phyloP scores from a whole-genome alignment of 2,113 vertebrate species.

The Motacilla alba region DNA sequence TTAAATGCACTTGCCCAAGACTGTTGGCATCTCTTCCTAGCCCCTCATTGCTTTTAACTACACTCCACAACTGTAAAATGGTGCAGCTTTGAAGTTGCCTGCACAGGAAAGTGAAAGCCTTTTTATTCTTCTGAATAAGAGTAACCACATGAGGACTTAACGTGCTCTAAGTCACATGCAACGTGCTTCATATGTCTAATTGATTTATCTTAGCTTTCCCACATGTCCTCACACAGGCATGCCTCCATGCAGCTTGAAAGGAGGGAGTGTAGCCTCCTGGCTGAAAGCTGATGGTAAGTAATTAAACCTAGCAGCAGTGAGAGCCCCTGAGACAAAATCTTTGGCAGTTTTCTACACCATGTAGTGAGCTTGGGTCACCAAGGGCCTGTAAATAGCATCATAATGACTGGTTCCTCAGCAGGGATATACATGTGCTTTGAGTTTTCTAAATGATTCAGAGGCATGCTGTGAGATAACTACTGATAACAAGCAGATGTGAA shows the following conservation, averaged over 20 bases:
- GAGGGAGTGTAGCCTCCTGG: neutral
- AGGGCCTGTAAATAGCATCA: conserved; percentile 74
- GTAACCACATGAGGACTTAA: conserved; percentile 21
- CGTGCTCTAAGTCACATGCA: conserved; percentile 1
- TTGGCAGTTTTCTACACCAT: conserved; percentile 42
- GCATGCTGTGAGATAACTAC: conserved; percentile 74
- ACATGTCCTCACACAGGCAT: neutral
- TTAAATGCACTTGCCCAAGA: neutral
- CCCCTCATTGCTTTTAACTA: neutral
- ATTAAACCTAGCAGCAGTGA: conserved; percentile 43
- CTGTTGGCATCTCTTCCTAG: neutral
- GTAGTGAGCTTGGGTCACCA: conserved; percentile 51
- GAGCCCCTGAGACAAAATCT: conserved; percentile 36
- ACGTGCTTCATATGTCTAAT: conserved; percentile 26
- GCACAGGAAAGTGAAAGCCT: neutral
- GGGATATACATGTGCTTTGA: conserved; percentile 82
- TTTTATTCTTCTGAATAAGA: neutral
- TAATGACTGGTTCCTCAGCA: conserved; percentile 71
- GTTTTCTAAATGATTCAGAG: conserved; percentile 78
- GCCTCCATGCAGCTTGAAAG: neutral
- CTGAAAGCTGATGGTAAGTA: conserved; percentile 28
- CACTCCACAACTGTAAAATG: neutral
- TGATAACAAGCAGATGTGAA: conserved; percentile 83
- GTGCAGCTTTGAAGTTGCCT: neutral
- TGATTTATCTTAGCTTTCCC: conserved; percentile 51